Evolutionary conservation across 2,888 invertebrate genomes (phyloP).

Genomic region (Andrena dorsata): DNA sequence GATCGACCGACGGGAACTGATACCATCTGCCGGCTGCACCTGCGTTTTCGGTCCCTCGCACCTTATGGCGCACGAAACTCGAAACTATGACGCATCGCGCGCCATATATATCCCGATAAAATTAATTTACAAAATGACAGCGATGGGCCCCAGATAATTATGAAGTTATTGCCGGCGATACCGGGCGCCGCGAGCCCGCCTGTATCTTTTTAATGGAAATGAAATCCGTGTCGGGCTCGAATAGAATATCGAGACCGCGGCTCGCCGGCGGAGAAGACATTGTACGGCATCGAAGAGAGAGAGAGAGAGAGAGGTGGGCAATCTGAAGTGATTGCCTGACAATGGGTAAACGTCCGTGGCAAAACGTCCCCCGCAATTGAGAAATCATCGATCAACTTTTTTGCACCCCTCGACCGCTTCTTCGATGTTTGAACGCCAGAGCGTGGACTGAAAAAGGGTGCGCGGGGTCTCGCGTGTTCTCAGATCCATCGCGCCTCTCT

Average conservation of each 20-base stretch:
- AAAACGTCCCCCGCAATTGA: constrained; percentile 18
- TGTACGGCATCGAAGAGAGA: background rate
- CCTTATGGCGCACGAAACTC: constrained; percentile 71
- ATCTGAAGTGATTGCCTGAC: background rate
- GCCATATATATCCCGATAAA: constrained; percentile 21
- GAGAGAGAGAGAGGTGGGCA: background rate
- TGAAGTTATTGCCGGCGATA: constrained; percentile 16
- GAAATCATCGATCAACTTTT: constrained; percentile 26
- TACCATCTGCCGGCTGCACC: constrained; percentile 81
- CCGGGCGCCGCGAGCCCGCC: background rate
- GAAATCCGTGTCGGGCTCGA: background rate
- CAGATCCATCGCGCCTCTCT: background rate
- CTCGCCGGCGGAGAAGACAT: background rate
- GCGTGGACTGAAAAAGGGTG: background rate
- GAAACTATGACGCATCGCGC: constrained; percentile 56
- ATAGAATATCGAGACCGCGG: background rate
- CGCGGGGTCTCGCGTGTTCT: background rate
- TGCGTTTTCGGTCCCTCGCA: constrained; percentile 68
- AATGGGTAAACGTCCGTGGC: constrained; percentile 2
- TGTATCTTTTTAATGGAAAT: background rate
- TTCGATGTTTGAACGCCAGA: background rate
- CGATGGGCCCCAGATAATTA: constrained; percentile 23
- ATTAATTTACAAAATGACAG: constrained; percentile 43
- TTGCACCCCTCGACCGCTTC: background rate
- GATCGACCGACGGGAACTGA: constrained; percentile 77